These are phyloP conservation scores for Gymnobelideus leadbeateri DNA, from an alignment of 2,113 vertebrate species.

Conservation along the genomic window DNA sequence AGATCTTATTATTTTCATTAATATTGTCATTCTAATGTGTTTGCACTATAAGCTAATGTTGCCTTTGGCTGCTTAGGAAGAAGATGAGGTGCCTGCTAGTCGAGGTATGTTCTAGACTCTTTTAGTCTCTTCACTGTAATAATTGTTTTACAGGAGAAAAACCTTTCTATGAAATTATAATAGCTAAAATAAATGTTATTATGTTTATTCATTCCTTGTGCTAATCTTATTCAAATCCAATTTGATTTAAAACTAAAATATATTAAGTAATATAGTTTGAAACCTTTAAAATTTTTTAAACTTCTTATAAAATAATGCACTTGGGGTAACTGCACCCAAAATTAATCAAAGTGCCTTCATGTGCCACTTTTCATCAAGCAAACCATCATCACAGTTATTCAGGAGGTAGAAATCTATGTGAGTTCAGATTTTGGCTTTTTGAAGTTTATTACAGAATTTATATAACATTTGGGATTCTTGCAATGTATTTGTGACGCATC, in stretches of 20 bases:
- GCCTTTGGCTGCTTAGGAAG: neutral
- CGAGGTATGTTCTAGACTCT: neutral
- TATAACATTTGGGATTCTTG: neutral
- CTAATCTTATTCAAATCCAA: constrained; percentile 5
- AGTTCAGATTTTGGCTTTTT: neutral
- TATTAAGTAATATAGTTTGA: neutral
- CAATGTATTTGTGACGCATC: neutral
- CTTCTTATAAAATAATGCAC: neutral
- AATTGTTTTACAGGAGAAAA: neutral
- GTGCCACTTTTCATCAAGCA: neutral
- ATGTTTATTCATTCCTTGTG: neutral
- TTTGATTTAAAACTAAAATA: constrained; percentile 13
- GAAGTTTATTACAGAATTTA: neutral
- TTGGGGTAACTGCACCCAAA: neutral
- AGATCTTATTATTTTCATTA: neutral
- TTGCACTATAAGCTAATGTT: neutral
- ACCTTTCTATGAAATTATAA: neutral
- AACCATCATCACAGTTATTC: neutral
- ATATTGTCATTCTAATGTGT: neutral
- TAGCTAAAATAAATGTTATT: neutral
- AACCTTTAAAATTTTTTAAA: neutral
- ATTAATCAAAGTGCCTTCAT: neutral
- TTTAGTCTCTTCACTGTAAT: neutral
- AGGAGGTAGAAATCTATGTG: neutral
- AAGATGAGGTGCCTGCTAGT: neutral